These are phyloP conservation scores for Bagarius yarrelli DNA, from an alignment of 2,113 vertebrate species.

Conservation along the genomic window DNA sequence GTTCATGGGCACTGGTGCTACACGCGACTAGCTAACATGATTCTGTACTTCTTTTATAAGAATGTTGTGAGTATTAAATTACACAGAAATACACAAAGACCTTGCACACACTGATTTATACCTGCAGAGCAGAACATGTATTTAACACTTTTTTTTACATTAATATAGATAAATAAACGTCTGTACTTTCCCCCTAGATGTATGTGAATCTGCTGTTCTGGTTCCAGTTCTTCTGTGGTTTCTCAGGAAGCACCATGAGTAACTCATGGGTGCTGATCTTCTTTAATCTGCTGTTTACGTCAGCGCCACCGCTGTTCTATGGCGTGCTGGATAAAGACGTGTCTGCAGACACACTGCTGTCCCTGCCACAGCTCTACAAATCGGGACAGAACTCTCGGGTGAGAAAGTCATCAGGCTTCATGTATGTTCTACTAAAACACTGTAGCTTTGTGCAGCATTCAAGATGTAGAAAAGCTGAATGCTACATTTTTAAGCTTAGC, in stretches of 20 bases:
- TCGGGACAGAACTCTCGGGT: constrained; percentile 90
- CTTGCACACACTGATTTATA: constrained; percentile 58
- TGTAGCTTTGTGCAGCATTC: not conserved
- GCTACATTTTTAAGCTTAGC: too few relatives aligned
- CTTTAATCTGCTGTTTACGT: constrained; percentile 97
- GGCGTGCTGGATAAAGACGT: constrained; percentile 93
- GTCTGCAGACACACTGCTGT: constrained; percentile 78
- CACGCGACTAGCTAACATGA: constrained; percentile 93
- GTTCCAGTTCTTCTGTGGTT: constrained; percentile 98
- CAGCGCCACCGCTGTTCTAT: constrained; percentile 91
- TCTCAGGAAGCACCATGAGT: constrained; percentile 92
- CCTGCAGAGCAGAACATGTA: not conserved
- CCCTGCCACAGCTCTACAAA: constrained; percentile 85
- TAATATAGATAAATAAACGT: not conserved
- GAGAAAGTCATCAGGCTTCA: constrained; percentile 36
- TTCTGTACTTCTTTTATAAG: constrained; percentile 98
- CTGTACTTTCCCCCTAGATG: constrained; percentile 76
- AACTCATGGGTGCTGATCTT: constrained; percentile 99
- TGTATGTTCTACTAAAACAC: not conserved
- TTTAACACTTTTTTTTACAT: not conserved
- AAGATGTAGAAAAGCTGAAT: not conserved
- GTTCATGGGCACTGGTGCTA: constrained; percentile 99
- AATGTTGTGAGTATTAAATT: constrained; percentile 81
- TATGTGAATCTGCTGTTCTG: constrained; percentile 96
- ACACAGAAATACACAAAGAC: constrained; percentile 60